Evolutionary conservation across 2,797 vertebrate genomes (phyloP).

Genomic region (Tenualosa ilisha): DNA sequence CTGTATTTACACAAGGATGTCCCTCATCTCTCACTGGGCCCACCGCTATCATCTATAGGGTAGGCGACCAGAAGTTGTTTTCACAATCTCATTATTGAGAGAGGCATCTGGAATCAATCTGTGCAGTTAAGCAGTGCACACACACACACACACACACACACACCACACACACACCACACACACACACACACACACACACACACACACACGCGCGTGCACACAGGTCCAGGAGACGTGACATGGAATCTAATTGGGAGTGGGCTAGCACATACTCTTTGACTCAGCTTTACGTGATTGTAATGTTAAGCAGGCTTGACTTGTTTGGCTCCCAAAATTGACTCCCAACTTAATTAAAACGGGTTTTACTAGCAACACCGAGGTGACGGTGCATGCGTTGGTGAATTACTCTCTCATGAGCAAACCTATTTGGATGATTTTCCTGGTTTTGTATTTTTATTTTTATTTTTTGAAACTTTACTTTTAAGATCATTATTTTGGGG

Average conservation of each 20-base stretch:
- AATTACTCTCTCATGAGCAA: slow-evolving; percentile 57
- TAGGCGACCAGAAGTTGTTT: slow-evolving; percentile 25
- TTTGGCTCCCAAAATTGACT: slow-evolving; percentile 42
- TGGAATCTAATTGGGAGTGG: slow-evolving; percentile 14
- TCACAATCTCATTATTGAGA: slow-evolving; percentile 36
- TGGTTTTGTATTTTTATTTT: background rate
- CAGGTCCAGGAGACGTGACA: slow-evolving; percentile 3
- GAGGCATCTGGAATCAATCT: slow-evolving; percentile 63
- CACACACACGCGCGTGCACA: slow-evolving; percentile 8
- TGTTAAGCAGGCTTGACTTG: slow-evolving; percentile 36
- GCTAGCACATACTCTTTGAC: slow-evolving; percentile 11
- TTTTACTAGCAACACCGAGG: slow-evolving; percentile 54
- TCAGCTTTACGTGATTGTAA: slow-evolving; percentile 24
- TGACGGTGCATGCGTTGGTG: slow-evolving; percentile 55
- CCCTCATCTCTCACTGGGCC: background rate
- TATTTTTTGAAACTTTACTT: background rate
- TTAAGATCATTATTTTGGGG: slow-evolving; percentile 23
- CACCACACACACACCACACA: background rate
- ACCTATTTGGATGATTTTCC: background rate
- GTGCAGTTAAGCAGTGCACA: slow-evolving; percentile 41
- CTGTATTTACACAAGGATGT: background rate
- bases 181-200: slow-evolving; percentile 13
- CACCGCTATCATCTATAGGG: background rate
- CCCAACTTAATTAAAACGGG: slow-evolving; percentile 61
- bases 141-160: background rate